phyloP scores from a whole-genome alignment of 2,113 vertebrate genomes.

The Panurus biarmicus region DNA sequence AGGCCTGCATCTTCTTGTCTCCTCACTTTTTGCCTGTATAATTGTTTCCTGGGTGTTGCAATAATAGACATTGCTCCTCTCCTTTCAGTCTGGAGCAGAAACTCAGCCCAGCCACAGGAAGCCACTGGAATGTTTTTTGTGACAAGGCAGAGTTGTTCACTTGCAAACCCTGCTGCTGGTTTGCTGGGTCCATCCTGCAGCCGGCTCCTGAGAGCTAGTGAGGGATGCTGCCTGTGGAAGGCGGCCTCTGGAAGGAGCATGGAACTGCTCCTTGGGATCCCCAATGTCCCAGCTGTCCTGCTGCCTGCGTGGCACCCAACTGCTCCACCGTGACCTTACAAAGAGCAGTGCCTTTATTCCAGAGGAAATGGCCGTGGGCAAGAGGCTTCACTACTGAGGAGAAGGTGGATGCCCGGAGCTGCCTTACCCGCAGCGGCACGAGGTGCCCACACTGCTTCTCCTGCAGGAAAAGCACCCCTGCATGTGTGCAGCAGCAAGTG shows the following conservation, averaged over 20 bases:
- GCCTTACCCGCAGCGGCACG: accelerated
- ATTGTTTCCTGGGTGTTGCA: not conserved
- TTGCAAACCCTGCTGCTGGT: not conserved
- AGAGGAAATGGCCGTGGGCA: not conserved
- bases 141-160: not conserved
- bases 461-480: not conserved
- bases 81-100: not conserved
- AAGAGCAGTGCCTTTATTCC: not conserved
- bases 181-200: not conserved
- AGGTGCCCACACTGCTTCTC: not conserved
- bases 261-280: not conserved
- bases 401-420: not conserved
- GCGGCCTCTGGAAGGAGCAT: not conserved
- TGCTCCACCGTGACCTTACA: not conserved
- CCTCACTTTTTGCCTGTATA: not conserved
- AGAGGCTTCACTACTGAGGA: not conserved
- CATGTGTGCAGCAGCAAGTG: not conserved
- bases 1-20: not conserved
- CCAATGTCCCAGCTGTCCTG: not conserved
- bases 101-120: not conserved
- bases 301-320: not conserved
- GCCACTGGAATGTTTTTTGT: not conserved
- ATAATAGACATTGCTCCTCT: not conserved
- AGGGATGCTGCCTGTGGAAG: not conserved
- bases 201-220: not conserved